Percentiles rank a stretch among this genome's conserved stretches.
phyloP scores from a whole-genome alignment of 1,140 invertebrate genomes.

The Pissodes strobi region DNA sequence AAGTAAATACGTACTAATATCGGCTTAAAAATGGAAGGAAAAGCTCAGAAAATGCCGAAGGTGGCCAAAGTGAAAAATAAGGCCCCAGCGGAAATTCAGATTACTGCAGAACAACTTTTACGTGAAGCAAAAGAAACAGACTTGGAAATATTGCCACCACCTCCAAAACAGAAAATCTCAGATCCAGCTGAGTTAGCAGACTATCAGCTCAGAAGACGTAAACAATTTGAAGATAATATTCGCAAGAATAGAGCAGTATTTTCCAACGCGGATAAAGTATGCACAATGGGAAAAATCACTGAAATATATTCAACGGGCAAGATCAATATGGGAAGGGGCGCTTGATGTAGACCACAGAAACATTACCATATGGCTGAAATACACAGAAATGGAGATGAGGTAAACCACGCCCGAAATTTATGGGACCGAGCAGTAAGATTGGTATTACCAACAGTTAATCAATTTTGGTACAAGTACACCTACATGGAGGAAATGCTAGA shows the following conservation, averaged over 20 bases:
- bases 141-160: conserved; percentile 97
- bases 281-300: conserved; percentile 63
- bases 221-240: conserved; percentile 97
- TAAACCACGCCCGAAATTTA: conserved; percentile 98
- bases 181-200: conserved; percentile 98
- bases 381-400: conserved; percentile 99
- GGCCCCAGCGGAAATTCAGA: conserved; percentile 98
- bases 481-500: conserved; percentile 99
- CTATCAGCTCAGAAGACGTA: conserved; percentile 92
- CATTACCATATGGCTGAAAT: conserved; percentile 95
- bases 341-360: conserved; percentile 96
- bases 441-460: conserved; percentile 95
- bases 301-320: too few relatives aligned
- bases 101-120: conserved; percentile 97
- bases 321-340: conserved; percentile 85
- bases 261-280: conserved; percentile 99
- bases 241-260: conserved; percentile 91
- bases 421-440: conserved; percentile 97
- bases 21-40: conserved; percentile 62
- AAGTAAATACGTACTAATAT: too few relatives aligned
- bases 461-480: conserved; percentile 99
- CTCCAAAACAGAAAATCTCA: conserved; percentile 99
- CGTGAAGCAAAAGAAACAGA: conserved; percentile 99
- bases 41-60: conserved; percentile 92
- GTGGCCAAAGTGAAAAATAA: conserved; percentile 97